Evolutionary conservation across 2,888 invertebrate species (phyloP).

Genomic region (Cheilosia vulpina): DNA sequence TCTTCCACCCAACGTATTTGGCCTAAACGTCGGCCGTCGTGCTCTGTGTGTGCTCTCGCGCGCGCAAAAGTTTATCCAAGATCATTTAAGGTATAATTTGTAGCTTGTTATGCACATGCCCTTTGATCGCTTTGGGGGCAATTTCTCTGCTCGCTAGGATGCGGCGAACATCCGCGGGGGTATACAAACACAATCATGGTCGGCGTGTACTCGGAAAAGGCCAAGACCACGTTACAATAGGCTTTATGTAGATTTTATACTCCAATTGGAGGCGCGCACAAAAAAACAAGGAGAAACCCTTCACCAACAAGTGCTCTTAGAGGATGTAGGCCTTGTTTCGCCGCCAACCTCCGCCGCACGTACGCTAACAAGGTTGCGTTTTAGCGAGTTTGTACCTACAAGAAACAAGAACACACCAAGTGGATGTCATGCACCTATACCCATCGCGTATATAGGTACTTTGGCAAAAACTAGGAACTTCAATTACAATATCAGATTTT

Average conservation of each 20-base stretch:
- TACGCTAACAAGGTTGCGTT: conserved; percentile 73
- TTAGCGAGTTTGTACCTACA: conserved; percentile 62
- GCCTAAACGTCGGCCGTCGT: conserved; percentile 48
- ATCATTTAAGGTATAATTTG: conserved; percentile 77
- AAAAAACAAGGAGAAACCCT: conserved; percentile 1
- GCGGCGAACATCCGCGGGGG: conserved; percentile 2
- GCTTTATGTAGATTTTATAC: conserved; percentile 73
- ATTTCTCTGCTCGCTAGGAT: conserved; percentile 38
- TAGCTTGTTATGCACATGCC: conserved; percentile 77
- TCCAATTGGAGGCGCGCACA: conserved; percentile 53
- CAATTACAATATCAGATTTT: conserved; percentile 77
- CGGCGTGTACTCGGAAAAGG: conserved; percentile 36
- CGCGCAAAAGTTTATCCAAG: conserved; percentile 73
- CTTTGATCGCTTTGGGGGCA: conserved; percentile 75
- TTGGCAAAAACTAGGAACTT: conserved; percentile 70
- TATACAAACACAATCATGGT: conserved; percentile 31
- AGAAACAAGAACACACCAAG: conserved; percentile 62
- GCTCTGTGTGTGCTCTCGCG: conserved; percentile 47
- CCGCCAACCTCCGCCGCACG: conserved; percentile 57
- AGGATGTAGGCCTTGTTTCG: conserved; percentile 67
- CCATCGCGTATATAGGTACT: conserved; percentile 9
- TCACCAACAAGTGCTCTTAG: conserved; percentile 46
- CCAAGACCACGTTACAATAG: conserved; percentile 56
- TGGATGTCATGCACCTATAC: neutral
- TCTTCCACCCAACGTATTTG: conserved; percentile 27